A percentile compares a stretch with the other conserved stretches of the same genome.
phyloP scores from a whole-genome alignment of 1,140 invertebrate genomes.

The Palaemon carinicauda region DNA sequence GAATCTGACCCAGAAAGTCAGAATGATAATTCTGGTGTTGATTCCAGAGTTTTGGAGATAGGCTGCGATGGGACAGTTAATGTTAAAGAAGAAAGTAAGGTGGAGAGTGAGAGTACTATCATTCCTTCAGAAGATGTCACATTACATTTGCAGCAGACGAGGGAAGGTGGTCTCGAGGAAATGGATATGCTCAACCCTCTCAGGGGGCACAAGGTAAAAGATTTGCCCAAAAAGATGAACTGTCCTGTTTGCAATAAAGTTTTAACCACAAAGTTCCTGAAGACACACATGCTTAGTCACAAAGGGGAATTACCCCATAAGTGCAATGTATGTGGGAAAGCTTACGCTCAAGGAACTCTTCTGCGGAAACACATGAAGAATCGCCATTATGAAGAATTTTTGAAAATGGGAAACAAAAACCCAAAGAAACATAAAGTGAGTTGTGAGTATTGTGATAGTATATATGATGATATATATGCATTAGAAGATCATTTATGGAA shows the following conservation, averaged over 20 bases:
- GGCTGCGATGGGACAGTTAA: conserved; percentile 37
- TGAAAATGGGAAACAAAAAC: conserved; percentile 47
- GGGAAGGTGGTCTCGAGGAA: conserved; percentile 30
- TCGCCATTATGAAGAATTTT: conserved; percentile 56
- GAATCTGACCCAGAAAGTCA: background rate
- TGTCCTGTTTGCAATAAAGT: conserved; percentile 55
- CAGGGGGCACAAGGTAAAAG: conserved; percentile 43
- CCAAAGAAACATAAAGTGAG: conserved; percentile 53
- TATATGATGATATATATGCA: conserved; percentile 42
- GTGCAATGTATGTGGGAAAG: conserved; percentile 51
- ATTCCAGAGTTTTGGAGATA: conserved; percentile 37
- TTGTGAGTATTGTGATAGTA: conserved; percentile 52
- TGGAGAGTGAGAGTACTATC: background rate
- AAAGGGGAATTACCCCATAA: conserved; percentile 53
- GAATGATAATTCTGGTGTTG: background rate
- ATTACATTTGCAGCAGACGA: conserved; percentile 40
- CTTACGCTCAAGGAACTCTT: conserved; percentile 54
- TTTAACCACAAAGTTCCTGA: conserved; percentile 53
- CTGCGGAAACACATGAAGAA: conserved; percentile 59
- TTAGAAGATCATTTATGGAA: conserved; percentile 57
- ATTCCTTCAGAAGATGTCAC: conserved; percentile 13
- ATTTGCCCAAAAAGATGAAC: conserved; percentile 53
- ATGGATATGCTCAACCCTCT: conserved; percentile 47
- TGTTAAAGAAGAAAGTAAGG: conserved; percentile 44
- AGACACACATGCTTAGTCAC: conserved; percentile 56